Evolutionary conservation across 2,888 invertebrate genomes (phyloP).

Genomic region (Drosophila algonquin): DNA sequence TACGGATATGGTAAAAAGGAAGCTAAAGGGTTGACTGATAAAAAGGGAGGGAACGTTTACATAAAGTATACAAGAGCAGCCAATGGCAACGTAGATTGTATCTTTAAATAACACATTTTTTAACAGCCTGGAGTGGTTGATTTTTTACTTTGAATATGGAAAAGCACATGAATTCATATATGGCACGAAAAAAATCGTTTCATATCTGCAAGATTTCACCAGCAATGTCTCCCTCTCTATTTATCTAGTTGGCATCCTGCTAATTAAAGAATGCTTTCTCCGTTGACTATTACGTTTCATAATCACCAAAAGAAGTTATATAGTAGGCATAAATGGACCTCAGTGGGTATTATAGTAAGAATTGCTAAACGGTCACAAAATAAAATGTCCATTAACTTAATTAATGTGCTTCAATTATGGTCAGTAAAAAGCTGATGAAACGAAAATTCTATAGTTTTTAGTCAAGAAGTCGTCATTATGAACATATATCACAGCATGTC

Average conservation of each 20-base stretch:
- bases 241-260: not conserved
- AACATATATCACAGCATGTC: slow-evolving; percentile 65
- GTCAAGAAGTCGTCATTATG: slow-evolving; percentile 73
- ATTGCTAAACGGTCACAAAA: slow-evolving; percentile 55
- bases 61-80: slow-evolving; percentile 23
- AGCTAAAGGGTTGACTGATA: slow-evolving; percentile 48
- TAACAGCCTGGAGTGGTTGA: not conserved
- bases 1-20: slow-evolving; percentile 4
- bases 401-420: slow-evolving; percentile 71
- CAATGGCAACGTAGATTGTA: slow-evolving; percentile 49
- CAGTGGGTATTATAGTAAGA: slow-evolving; percentile 16
- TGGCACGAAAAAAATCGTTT: not conserved
- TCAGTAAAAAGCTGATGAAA: slow-evolving; percentile 65
- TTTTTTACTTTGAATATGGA: not conserved
- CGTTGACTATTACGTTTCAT: slow-evolving; percentile 52
- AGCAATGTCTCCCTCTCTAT: not conserved
- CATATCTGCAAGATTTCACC: not conserved
- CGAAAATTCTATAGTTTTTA: slow-evolving; percentile 76
- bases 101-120: not conserved
- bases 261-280: not conserved
- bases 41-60: slow-evolving; percentile 1
- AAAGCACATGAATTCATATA: not conserved
- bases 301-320: slow-evolving; percentile 29
- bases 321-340: slow-evolving; percentile 48
- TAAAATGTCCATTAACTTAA: slow-evolving; percentile 78